phyloP scores from a whole-genome alignment of 92 coral and sea anemone genomes.

The Plumapathes pennacea region DNA sequence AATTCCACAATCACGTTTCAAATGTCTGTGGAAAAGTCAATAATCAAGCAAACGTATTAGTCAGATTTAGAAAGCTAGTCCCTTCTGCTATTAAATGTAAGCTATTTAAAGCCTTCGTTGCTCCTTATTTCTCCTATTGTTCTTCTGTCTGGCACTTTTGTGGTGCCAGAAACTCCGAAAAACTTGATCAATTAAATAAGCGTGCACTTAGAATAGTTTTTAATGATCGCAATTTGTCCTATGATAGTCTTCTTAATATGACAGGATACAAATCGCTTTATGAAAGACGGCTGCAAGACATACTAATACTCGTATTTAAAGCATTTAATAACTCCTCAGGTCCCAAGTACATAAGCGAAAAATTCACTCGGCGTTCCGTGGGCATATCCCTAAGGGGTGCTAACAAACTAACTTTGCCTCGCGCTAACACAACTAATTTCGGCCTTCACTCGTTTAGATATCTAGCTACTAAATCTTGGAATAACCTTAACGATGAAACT shows the following conservation, averaged over 20 bases:
- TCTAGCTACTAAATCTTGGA: too few relatives aligned
- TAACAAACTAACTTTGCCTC: too few relatives aligned
- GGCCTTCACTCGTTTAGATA: too few relatives aligned
- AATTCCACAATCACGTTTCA: conserved; percentile 35
- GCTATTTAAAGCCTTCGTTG: conserved; percentile 33
- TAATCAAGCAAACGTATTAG: conserved; percentile 23
- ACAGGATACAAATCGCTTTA: conserved; percentile 2
- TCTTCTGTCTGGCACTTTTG: conserved; percentile 56
- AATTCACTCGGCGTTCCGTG: too few relatives aligned
- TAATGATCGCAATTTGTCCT: conserved; percentile 12
- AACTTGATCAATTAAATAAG: conserved; percentile 29
- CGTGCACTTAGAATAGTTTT: conserved; percentile 15
- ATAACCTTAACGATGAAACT: too few relatives aligned
- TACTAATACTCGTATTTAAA: conserved; percentile 17
- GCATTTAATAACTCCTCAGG: too few relatives aligned
- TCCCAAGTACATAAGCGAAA: too few relatives aligned
- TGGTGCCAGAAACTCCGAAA: conserved; percentile 29
- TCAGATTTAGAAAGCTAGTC: conserved; percentile 25
- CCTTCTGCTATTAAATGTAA: conserved; percentile 9
- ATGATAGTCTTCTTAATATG: conserved; percentile 1
- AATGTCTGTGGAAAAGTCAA: conserved; percentile 28
- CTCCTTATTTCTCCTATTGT: conserved; percentile 54
- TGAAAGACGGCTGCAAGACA: conserved; percentile 4
- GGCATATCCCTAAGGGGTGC: too few relatives aligned
- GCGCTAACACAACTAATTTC: too few relatives aligned